Evolutionary conservation across 2,113 vertebrate genomes (phyloP), one percentile per base, ranked within the genome.

Genomic region (Rhizomys pruinosus): DNA sequence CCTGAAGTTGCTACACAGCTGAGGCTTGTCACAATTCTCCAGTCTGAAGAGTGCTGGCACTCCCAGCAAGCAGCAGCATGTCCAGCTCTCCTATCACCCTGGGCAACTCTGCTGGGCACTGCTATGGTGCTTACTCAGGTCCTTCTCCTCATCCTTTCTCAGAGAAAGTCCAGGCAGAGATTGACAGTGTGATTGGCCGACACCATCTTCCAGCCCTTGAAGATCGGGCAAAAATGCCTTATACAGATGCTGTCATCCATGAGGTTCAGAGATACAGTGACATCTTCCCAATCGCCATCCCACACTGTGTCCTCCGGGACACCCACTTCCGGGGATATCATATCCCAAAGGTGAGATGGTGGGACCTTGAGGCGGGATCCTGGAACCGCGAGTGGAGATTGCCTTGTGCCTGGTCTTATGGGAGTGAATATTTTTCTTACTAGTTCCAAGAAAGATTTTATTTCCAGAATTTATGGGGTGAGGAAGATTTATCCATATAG

Each of bases 161-260:
- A 98, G 97, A 93, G 68, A 97, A 96, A 57, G 80, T 98, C 78
- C 97, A 98, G 9, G 87, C 61, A 22, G 98, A 98, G 90, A 97
- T 97, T 3, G 96, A 97, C 57, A 84, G 81, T 12, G 95, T 98
- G 84, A 95, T 98, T 2, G 97, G 97, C 25, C 55, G n/a, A 20
- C 42, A 69, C 2, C 68, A 93, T 0, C 72, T 37, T 13, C 97
- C 97, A 3, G 74, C 61, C 4, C 22, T 87, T 4, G 96, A 97
- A 7, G 97, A 98, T 71, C 73, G 90, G 22, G 84, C 47, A 47
- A 95, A 94, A 27, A 97, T 98, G 97, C 97, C 97, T 5, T 97
- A 98, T 37, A 96, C 97, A 1, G 92, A 98, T 7, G 97, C 98
- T 0, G 96, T 98, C n/a, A 97, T 98, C 84, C 97, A 98, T 0